Evolutionary conservation across 92 coral and sea anemone genomes (phyloP).

Genomic region (Chrysogorgia sp.): DNA sequence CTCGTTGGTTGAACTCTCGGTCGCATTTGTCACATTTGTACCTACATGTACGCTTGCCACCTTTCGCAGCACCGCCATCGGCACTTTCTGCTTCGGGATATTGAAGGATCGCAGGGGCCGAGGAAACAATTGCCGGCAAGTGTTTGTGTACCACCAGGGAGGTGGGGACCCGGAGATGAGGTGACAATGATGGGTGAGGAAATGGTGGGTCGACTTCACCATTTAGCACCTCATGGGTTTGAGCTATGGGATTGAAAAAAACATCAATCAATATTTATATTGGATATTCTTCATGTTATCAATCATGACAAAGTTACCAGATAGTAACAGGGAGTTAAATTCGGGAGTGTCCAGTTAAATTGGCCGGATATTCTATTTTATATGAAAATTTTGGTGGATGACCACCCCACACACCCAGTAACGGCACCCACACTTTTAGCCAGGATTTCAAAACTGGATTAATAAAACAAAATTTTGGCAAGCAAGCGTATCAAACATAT

Average conservation of each 20-base stretch:
- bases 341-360: too few species aligned
- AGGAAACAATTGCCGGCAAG: slow-evolving; percentile 29
- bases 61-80: neutral
- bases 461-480: too few species aligned
- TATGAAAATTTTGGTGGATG: too few species aligned
- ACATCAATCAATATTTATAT: neutral
- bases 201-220: slow-evolving; percentile 52
- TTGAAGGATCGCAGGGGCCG: slow-evolving; percentile 36
- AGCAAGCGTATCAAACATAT: too few species aligned
- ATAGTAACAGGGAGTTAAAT: too few species aligned
- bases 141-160: slow-evolving; percentile 40
- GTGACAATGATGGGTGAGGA: slow-evolving; percentile 42
- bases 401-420: too few species aligned
- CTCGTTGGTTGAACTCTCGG: slow-evolving; percentile 91
- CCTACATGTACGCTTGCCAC: slow-evolving; percentile 11
- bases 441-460: too few species aligned
- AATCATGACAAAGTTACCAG: too few species aligned
- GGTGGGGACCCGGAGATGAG: slow-evolving; percentile 45
- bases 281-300: neutral
- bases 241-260: slow-evolving; percentile 19
- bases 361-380: too few species aligned
- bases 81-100: slow-evolving; percentile 37
- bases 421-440: too few species aligned
- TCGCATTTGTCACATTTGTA: slow-evolving; percentile 98
- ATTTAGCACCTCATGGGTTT: slow-evolving; percentile 65